Conservation (phyloP, 2,797 vertebrate species). For the Pseudopleuronectes americanus region DNA sequence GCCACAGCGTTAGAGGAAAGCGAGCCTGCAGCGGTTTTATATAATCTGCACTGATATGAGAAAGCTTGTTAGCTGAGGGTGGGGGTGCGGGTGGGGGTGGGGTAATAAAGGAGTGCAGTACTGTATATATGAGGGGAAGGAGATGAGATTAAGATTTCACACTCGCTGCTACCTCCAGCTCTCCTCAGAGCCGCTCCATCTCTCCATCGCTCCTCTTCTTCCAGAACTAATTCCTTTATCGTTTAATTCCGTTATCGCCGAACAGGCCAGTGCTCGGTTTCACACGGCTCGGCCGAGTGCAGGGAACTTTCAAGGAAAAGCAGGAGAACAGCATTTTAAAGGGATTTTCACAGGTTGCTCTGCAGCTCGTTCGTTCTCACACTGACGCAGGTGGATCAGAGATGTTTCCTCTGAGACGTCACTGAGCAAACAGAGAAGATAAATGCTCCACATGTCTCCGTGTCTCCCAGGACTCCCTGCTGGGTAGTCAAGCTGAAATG, state of each 20-base stretch:
- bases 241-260: conserved; percentile 63
- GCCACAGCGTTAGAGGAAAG: not conserved
- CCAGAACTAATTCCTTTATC: conserved; percentile 71
- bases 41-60: conserved; percentile 53
- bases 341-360: conserved; percentile 10
- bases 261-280: conserved; percentile 31
- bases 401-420: not conserved
- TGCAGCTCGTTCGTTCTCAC: not conserved
- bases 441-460: not conserved
- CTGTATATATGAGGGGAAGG: conserved; percentile 36
- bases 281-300: conserved; percentile 8
- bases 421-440: conserved; percentile 18
- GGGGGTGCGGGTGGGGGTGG: not conserved
- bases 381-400: conserved; percentile 19
- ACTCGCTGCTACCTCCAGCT: conserved; percentile 52
- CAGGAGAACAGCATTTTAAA: not conserved
- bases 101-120: conserved; percentile 3
- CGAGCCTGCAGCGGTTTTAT: conserved; percentile 50
- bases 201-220: conserved; percentile 45
- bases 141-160: conserved; percentile 72
- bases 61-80: conserved; percentile 48
- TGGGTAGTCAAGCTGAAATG: conserved; percentile 17
- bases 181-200: conserved; percentile 29
- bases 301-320: conserved; percentile 45
- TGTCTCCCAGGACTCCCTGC: conserved; percentile 3